These are phyloP conservation scores for Drosophila bifasciata DNA, from an alignment of 1,140 invertebrate genomes.

Conservation along the genomic window DNA sequence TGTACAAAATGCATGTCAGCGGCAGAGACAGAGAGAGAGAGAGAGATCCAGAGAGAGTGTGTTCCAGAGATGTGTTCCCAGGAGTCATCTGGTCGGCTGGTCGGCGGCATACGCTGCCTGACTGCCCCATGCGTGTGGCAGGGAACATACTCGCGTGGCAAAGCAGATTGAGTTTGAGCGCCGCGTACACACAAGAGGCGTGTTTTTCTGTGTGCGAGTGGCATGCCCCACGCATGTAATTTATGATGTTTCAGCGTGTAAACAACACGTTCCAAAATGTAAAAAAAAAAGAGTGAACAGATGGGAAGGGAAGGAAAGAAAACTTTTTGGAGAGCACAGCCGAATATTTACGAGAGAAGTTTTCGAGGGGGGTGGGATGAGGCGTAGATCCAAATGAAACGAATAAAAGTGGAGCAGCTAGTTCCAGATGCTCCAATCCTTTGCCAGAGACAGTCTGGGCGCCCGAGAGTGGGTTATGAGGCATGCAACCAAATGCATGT, in stretches of 20 bases:
- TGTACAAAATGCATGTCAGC: slow-evolving; percentile 44
- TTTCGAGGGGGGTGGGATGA: slow-evolving; percentile 5
- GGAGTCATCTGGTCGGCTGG: neutral
- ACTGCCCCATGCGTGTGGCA: neutral
- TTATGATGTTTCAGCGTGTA: slow-evolving; percentile 81
- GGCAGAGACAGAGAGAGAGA: slow-evolving; percentile 1
- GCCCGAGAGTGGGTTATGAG: neutral
- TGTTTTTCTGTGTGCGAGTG: slow-evolving; percentile 32
- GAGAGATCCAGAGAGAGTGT: no score
- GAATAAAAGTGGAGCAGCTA: slow-evolving; percentile 49
- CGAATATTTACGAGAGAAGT: slow-evolving; percentile 45
- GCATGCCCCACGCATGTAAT: slow-evolving; percentile 79
- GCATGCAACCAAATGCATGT: slow-evolving; percentile 69
- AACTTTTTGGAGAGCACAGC: slow-evolving; percentile 26
- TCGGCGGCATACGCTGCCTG: neutral
- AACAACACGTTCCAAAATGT: slow-evolving; percentile 70
- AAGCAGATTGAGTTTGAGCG: slow-evolving; percentile 67
- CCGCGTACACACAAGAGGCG: slow-evolving; percentile 74
- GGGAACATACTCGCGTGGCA: slow-evolving; percentile 7
- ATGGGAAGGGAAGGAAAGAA: neutral
- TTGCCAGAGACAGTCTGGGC: neutral
- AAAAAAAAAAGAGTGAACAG: slow-evolving; percentile 50
- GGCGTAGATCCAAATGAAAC: neutral
- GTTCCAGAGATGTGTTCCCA: no score
- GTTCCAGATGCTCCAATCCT: slow-evolving; percentile 34